These are phyloP conservation scores for Gallinago solitaria DNA, from an alignment of 2,797 vertebrate genomes.

Conservation along the genomic window DNA sequence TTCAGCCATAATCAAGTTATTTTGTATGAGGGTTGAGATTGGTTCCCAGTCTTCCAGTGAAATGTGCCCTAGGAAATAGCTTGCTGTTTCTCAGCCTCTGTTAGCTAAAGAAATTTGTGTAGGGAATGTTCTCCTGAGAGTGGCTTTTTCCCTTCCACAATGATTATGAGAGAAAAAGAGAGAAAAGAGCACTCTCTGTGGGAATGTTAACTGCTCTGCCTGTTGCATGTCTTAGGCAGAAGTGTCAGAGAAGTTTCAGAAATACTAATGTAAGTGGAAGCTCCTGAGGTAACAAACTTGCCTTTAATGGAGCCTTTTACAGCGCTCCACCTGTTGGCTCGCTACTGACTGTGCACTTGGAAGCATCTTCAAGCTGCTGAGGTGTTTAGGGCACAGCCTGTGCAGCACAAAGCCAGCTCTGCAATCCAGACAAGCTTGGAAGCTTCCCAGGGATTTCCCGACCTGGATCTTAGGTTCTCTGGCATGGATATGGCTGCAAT, in stretches of 20 bases:
- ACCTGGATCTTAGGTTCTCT: slow-evolving; percentile 1
- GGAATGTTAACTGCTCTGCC: not conserved
- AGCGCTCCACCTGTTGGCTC: not conserved
- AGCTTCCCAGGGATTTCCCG: slow-evolving; percentile 22
- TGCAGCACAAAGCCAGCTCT: not conserved
- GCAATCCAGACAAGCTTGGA: slow-evolving; percentile 26
- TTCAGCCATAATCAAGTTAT: not conserved
- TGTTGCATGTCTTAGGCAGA: not conserved
- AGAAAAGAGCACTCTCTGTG: not conserved
- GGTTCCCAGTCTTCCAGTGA: not conserved
- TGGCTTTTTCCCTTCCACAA: not conserved
- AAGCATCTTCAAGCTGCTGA: not conserved
- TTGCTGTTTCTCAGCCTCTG: not conserved
- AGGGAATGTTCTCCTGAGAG: not conserved
- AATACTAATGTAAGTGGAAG: not conserved
- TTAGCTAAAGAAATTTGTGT: not conserved
- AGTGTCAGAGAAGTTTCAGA: not conserved
- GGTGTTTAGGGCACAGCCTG: not conserved
- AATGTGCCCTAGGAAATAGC: not conserved
- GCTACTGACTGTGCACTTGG: not conserved
- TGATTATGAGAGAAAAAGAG: not conserved
- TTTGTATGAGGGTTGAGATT: not conserved
- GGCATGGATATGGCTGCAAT: not conserved
- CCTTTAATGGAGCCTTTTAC: not conserved
- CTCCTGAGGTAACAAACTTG: not conserved